phyloP scores from a whole-genome alignment of 2,888 invertebrate genomes.

The Griposia aprilina region DNA sequence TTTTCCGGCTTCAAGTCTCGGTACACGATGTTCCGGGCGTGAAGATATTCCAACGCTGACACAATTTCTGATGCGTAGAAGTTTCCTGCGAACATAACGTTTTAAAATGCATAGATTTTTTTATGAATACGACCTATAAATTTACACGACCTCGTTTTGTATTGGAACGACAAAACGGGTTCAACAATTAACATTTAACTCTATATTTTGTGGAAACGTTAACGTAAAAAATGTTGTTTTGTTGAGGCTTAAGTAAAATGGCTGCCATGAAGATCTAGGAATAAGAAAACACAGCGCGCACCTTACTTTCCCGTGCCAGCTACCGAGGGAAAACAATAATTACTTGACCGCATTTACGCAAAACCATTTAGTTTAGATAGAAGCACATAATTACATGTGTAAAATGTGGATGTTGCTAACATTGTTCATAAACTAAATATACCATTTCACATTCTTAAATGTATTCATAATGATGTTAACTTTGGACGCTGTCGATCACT shows the following conservation, averaged over 20 bases:
- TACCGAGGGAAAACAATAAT: slow-evolving; percentile 51
- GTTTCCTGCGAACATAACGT: slow-evolving; percentile 90
- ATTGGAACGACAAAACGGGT: slow-evolving; percentile 9
- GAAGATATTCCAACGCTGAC: slow-evolving; percentile 97
- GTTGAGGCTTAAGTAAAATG: slow-evolving; percentile 3
- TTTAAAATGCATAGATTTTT: slow-evolving; percentile 55
- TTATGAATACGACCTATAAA: slow-evolving; percentile 46
- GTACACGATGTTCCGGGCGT: slow-evolving; percentile 96
- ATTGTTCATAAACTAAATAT: slow-evolving; percentile 1
- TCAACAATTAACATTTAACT: slow-evolving; percentile 7
- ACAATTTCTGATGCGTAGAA: slow-evolving; percentile 99
- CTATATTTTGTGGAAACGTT: slow-evolving; percentile 19
- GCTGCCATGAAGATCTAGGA: slow-evolving; percentile 10
- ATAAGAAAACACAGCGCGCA: slow-evolving; percentile 18
- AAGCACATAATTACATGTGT: not conserved
- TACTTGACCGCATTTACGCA: slow-evolving; percentile 31
- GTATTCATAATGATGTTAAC: slow-evolving; percentile 29
- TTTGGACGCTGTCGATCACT: not conserved
- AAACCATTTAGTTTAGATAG: slow-evolving; percentile 23
- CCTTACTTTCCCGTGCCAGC: slow-evolving; percentile 29
- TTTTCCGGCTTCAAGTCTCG: slow-evolving; percentile 98
- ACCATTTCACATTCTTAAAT: slow-evolving; percentile 18
- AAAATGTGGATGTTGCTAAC: slow-evolving; percentile 4
- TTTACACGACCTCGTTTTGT: slow-evolving; percentile 41
- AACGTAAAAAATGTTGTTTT: slow-evolving; percentile 4